Conservation (phyloP, 1,140 invertebrate genomes). For the Anastatus disparis region DNA sequence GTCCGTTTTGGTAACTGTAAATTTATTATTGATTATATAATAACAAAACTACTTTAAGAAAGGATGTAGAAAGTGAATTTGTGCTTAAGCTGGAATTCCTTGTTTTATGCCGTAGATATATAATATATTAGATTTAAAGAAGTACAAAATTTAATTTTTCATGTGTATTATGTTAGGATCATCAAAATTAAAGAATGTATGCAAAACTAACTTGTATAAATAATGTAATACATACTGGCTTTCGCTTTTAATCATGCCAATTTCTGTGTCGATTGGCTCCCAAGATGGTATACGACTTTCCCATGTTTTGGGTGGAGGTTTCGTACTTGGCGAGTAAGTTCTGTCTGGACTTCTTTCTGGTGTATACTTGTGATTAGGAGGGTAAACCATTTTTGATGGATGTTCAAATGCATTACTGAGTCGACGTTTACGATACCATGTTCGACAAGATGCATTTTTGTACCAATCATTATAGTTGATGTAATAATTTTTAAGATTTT, state of each 20-base stretch:
- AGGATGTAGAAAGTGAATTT: too few species aligned
- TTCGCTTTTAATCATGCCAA: slow-evolving; percentile 82
- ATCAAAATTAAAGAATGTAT: too few species aligned
- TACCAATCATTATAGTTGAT: slow-evolving; percentile 87
- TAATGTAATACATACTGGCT: slow-evolving; percentile 89
- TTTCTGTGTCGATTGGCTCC: slow-evolving; percentile 84
- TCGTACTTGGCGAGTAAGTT: slow-evolving; percentile 64
- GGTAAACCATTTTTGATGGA: slow-evolving; percentile 94
- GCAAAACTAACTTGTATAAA: too few species aligned
- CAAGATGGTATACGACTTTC: slow-evolving; percentile 79
- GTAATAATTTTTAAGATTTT: slow-evolving; percentile 81
- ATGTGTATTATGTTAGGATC: too few species aligned
- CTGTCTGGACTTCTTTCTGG: slow-evolving; percentile 76
- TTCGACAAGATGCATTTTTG: slow-evolving; percentile 86
- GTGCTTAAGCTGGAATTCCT: too few species aligned
- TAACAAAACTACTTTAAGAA: too few species aligned
- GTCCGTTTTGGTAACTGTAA: slow-evolving; percentile 90
- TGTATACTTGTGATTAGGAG: slow-evolving; percentile 83
- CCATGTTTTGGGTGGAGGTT: slow-evolving; percentile 69
- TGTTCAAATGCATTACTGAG: slow-evolving; percentile 86
- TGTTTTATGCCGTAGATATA: background rate
- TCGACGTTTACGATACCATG: slow-evolving; percentile 84
- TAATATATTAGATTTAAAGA: too few species aligned
- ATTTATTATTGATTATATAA: too few species aligned
- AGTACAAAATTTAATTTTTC: too few species aligned